These are phyloP conservation scores for Athetis lepigone DNA, from an alignment of 2,888 invertebrate species.

Conservation along the genomic window DNA sequence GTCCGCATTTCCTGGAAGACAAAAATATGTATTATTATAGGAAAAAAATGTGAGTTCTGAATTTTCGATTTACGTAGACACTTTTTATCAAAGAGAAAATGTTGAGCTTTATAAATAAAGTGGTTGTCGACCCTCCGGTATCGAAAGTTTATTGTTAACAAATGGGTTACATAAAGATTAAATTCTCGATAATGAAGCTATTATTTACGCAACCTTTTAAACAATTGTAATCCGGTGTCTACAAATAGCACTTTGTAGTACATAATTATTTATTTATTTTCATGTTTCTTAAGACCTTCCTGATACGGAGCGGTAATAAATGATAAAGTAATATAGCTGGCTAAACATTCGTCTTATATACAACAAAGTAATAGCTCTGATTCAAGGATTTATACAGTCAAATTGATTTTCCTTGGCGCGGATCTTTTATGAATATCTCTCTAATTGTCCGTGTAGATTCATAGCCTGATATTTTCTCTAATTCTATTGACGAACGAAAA, in stretches of 20 bases:
- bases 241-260: slow-evolving; percentile 12
- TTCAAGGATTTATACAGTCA: slow-evolving; percentile 48
- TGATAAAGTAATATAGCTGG: slow-evolving; percentile 30
- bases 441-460: slow-evolving; percentile 48
- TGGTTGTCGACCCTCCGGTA: slow-evolving; percentile 7
- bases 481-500: slow-evolving; percentile 33
- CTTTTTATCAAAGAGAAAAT: slow-evolving; percentile 1
- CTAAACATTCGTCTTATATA: slow-evolving; percentile 45
- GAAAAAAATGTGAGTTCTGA: slow-evolving; percentile 7
- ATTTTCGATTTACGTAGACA: slow-evolving; percentile 8
- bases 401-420: slow-evolving; percentile 48
- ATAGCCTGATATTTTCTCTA: slow-evolving; percentile 43
- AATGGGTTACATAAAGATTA: slow-evolving; percentile 31
- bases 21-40: slow-evolving; percentile 27
- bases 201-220: slow-evolving; percentile 23
- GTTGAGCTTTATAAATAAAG: slow-evolving; percentile 26
- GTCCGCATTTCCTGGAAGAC: slow-evolving; percentile 13
- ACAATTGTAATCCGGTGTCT: slow-evolving; percentile 8
- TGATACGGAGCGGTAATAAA: slow-evolving; percentile 27
- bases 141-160: slow-evolving; percentile 33
- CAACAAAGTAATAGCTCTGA: slow-evolving; percentile 48
- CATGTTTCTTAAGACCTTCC: slow-evolving; percentile 24
- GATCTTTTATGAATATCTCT: slow-evolving; percentile 56
- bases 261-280: slow-evolving; percentile 20
- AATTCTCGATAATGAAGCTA: slow-evolving; percentile 26